Percentiles rank a stretch among this genome's conserved stretches.
Evolutionary conservation across 2,113 vertebrate species (phyloP).

Genomic region (Recurvirostra avosetta): DNA sequence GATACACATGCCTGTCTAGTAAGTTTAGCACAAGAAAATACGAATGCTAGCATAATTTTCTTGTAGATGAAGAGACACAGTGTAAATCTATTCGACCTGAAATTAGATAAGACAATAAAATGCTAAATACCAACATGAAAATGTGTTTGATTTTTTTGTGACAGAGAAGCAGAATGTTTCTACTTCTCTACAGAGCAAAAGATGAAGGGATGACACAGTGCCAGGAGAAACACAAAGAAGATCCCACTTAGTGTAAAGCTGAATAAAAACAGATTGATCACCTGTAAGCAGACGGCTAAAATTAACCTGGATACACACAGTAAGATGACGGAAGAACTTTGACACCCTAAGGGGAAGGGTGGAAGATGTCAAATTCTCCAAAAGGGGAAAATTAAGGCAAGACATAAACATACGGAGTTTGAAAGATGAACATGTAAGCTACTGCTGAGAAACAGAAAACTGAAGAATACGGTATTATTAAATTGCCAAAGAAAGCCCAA

Average conservation of each 20-base stretch:
- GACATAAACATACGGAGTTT: not conserved
- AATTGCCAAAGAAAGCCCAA: not conserved
- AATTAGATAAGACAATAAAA: not conserved
- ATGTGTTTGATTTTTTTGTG: not conserved
- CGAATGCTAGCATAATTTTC: not conserved
- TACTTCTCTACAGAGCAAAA: not conserved
- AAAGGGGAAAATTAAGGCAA: not conserved
- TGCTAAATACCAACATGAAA: not conserved
- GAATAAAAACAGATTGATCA: not conserved
- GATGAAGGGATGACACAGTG: not conserved
- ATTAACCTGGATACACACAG: not conserved
- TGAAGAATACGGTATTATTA: not conserved
- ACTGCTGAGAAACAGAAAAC: not conserved
- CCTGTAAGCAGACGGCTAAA: not conserved
- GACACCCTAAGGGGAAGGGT: not conserved
- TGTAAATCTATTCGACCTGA: not conserved
- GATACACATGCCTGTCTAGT: not conserved
- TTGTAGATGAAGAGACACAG: not conserved
- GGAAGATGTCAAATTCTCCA: not conserved
- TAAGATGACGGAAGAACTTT: not conserved
- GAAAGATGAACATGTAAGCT: not conserved
- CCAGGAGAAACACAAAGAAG: constrained; percentile 12
- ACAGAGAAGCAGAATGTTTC: not conserved
- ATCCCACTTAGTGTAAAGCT: constrained; percentile 35
- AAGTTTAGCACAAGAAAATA: not conserved